Evolutionary conservation across 1,140 invertebrate genomes (phyloP), one percentile per base, ranked within the genome.

Genomic region (Delia radicum): DNA sequence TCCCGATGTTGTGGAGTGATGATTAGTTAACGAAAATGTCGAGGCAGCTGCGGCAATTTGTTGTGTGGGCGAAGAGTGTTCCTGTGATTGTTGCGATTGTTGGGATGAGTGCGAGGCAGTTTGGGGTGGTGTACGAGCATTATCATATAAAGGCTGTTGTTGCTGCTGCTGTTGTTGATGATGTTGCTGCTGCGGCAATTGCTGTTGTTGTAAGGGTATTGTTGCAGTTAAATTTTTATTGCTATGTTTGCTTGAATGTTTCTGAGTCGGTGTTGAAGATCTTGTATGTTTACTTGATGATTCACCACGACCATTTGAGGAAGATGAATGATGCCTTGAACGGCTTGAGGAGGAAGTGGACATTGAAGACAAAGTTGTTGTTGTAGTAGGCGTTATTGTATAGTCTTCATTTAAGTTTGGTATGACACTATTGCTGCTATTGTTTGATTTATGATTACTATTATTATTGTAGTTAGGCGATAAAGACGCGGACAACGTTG

Each of bases 21-120:
- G 76, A 7, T 79, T 73, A n/a, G 82, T 75, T 33, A 55, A 63
- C 13, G 73, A 86, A 12, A 86, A 85, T 46, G 75, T n/a, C 48
- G 75, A 80, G 3, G 80, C 81, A n/a, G 81, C 81, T 13, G 79
- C 81, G 5, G 82, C 82, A 62, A 84, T 31, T 75, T 84, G 81
- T 73, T 84, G 82, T 63, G 82, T 82, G 31, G 82, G 82, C 63
- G 82, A 84, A 12, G 83, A 80, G 78, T 85, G 83, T 82, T 42
- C 78, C 75, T 33, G 77, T 65, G 31, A 67, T 31, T n/a, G 55
- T 8, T 33, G 63, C 33, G 72, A 77, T 42, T 71, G 26, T 37
- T 74, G 67, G 8, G 46, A 61, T 48, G 65, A 71, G 3, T 72
- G 31, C n/a, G 75, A 33, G 65, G 76, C 63, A 67, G 46, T 29